Evolutionary conservation across 2,888 invertebrate species (phyloP).

Genomic region (Ganaspis brasiliensis): DNA sequence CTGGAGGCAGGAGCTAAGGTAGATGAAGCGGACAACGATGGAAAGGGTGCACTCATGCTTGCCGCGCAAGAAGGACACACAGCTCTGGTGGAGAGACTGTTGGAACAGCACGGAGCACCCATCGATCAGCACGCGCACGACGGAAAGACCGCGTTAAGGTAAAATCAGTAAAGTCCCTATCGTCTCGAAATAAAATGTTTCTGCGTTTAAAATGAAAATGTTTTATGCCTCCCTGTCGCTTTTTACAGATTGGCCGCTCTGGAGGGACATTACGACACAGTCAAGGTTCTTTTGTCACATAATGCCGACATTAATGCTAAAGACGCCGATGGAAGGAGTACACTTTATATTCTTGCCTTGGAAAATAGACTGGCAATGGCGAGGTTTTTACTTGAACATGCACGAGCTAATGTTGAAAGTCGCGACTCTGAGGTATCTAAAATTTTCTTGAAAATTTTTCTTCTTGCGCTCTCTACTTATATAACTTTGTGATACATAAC

Average conservation of each 20-base stretch:
- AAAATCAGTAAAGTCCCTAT: slow-evolving; percentile 44
- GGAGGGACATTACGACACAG: slow-evolving; percentile 92
- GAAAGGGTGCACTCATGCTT: slow-evolving; percentile 92
- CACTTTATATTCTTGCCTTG: slow-evolving; percentile 94
- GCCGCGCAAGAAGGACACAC: slow-evolving; percentile 95
- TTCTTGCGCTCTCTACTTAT: too few relatives aligned
- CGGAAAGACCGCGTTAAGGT: slow-evolving; percentile 93
- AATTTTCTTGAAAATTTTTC: too few relatives aligned
- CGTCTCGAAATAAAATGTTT: not conserved
- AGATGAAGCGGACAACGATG: slow-evolving; percentile 95
- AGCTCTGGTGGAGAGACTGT: slow-evolving; percentile 84
- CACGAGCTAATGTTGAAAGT: slow-evolving; percentile 91
- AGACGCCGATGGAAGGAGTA: slow-evolving; percentile 96
- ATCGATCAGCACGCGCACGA: slow-evolving; percentile 94
- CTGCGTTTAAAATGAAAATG: not conserved
- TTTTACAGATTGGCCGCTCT: slow-evolving; percentile 87
- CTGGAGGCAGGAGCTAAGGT: slow-evolving; percentile 94
- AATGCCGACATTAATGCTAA: slow-evolving; percentile 93
- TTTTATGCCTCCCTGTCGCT: not conserved
- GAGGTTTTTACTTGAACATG: slow-evolving; percentile 89
- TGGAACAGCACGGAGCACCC: slow-evolving; percentile 89
- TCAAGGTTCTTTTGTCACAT: slow-evolving; percentile 86
- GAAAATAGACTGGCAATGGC: slow-evolving; percentile 94
- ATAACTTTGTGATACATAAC: too few relatives aligned
- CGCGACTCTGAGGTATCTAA: slow-evolving; percentile 89